Conservation (phyloP, 2,797 vertebrate species). For the Pangasius mekongensis region DNA sequence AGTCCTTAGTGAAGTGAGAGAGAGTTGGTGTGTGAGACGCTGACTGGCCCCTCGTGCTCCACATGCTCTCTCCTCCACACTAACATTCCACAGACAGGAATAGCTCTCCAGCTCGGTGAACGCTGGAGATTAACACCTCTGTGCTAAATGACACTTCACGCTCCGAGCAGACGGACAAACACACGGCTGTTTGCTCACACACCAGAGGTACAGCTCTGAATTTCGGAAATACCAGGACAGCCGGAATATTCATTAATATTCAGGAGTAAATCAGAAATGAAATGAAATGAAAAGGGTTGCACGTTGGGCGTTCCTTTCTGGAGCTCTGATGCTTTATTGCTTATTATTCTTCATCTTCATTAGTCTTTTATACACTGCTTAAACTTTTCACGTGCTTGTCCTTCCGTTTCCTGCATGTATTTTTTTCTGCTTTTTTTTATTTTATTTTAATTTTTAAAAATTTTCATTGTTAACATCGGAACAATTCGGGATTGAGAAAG, state of each 20-base stretch:
- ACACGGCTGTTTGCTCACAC: constrained; percentile 46
- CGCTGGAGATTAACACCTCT: constrained; percentile 71
- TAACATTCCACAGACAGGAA: constrained; percentile 70
- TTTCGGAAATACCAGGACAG: background rate
- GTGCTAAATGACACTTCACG: constrained; percentile 70
- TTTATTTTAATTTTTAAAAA: too few species aligned
- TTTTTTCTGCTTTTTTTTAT: background rate
- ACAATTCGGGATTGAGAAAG: too few species aligned
- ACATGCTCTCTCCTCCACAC: constrained; percentile 63
- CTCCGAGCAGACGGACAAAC: constrained; percentile 57
- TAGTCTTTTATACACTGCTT: background rate
- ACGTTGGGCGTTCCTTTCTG: background rate
- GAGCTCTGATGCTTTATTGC: background rate
- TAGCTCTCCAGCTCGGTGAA: constrained; percentile 46
- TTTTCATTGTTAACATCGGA: background rate
- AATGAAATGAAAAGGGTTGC: background rate
- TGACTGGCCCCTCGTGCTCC: constrained; percentile 55
- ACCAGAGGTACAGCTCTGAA: background rate
- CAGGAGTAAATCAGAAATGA: background rate
- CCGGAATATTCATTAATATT: background rate
- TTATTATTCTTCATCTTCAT: background rate
- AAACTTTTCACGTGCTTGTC: background rate
- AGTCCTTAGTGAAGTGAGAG: background rate
- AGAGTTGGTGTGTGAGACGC: background rate
- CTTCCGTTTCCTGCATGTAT: background rate